These are phyloP conservation scores for Andricus grossulariae DNA, from an alignment of 1,140 invertebrate genomes.

Conservation along the genomic window DNA sequence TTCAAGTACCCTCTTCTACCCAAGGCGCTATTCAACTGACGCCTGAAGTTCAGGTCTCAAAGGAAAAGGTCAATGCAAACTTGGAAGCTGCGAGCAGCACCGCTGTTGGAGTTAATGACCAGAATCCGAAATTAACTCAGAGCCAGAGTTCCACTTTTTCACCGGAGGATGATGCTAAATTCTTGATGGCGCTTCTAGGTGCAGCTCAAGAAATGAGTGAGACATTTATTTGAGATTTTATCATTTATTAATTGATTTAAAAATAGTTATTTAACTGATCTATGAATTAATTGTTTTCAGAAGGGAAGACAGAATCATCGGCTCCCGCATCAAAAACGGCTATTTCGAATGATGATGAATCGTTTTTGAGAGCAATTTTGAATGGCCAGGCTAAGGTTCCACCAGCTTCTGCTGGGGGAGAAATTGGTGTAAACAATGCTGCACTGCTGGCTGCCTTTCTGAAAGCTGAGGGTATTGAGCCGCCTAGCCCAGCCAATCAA, in stretches of 20 bases:
- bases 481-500: slow-evolving; percentile 77
- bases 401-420: slow-evolving; percentile 29
- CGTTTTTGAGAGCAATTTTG: slow-evolving; percentile 64
- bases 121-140: slow-evolving; percentile 5
- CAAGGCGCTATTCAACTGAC: not conserved
- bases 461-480: slow-evolving; percentile 82
- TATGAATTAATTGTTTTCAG: no score
- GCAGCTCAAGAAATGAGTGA: slow-evolving; percentile 51
- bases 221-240: slow-evolving; percentile 6
- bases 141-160: slow-evolving; percentile 58
- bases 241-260: not conserved
- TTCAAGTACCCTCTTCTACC: not conserved
- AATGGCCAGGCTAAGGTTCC: slow-evolving; percentile 49
- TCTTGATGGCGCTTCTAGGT: slow-evolving; percentile 61
- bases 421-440: slow-evolving; percentile 78
- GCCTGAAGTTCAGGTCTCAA: not conserved
- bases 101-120: slow-evolving; percentile 4
- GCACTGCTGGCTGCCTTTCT: slow-evolving; percentile 81
- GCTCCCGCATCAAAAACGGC: slow-evolving; percentile 18
- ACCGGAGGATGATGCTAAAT: slow-evolving; percentile 68
- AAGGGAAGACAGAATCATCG: not conserved
- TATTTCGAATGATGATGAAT: slow-evolving; percentile 60
- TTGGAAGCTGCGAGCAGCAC: slow-evolving; percentile 5
- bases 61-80: not conserved
- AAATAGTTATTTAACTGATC: no score